phyloP scores from a whole-genome alignment of 2,113 vertebrate genomes.

The Halichoerus grypus region DNA sequence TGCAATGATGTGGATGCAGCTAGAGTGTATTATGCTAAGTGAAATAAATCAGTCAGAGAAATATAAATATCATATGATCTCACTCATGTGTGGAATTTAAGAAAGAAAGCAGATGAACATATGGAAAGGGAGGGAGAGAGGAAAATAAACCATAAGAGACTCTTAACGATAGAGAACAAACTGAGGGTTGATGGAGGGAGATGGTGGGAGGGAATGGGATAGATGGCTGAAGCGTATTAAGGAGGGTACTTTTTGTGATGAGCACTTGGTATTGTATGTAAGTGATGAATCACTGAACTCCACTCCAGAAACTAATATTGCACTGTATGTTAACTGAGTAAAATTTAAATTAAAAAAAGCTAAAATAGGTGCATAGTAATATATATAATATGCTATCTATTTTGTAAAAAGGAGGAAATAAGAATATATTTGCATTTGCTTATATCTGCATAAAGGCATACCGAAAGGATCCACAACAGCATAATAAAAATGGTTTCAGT shows the following conservation, averaged over 20 bases:
- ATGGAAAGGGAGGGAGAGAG: not conserved
- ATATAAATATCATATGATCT: not conserved
- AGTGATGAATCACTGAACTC: not conserved
- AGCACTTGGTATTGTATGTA: not conserved
- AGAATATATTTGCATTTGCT: slow-evolving; percentile 30
- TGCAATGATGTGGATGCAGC: not conserved
- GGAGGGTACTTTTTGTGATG: too few relatives aligned
- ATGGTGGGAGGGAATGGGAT: not conserved
- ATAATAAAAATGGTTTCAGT: not conserved
- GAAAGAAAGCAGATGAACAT: not conserved
- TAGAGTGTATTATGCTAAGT: not conserved
- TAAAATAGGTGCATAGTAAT: not conserved
- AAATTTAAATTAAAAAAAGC: not conserved
- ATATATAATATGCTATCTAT: not conserved
- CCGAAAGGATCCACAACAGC: not conserved
- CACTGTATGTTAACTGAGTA: not conserved
- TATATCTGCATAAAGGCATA: not conserved
- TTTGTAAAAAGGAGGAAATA: not conserved
- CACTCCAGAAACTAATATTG: not conserved
- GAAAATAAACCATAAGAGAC: not conserved
- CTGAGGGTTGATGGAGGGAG: not conserved
- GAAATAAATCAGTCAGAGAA: not conserved
- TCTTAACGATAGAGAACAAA: not conserved
- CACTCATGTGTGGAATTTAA: not conserved
- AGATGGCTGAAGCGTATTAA: not conserved